Percentiles rank a stretch among this genome's conserved stretches.
Evolutionary conservation across 2,113 vertebrate genomes (phyloP).

Genomic region (Pelobates fuscus): DNA sequence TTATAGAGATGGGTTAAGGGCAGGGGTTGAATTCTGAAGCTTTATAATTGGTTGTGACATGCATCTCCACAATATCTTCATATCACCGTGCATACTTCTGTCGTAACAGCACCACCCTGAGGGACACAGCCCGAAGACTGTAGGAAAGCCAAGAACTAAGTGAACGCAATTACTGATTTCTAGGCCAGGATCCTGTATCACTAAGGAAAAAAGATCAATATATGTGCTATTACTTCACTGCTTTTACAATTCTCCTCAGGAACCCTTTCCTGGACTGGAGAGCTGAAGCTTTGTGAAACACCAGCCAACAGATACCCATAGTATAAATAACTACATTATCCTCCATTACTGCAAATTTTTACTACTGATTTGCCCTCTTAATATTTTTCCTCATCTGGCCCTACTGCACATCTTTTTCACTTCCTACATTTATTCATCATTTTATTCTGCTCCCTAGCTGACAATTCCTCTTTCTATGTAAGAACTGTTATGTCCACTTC

Average conservation of each 20-base stretch:
- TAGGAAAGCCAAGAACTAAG: conserved; percentile 44
- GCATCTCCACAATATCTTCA: conserved; percentile 52
- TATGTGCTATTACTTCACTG: background rate
- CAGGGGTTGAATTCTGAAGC: conserved; percentile 43
- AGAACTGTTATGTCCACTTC: no score
- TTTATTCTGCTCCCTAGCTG: no score
- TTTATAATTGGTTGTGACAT: conserved; percentile 52
- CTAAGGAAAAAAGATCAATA: background rate
- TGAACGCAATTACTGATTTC: conserved; percentile 43
- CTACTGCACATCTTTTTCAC: no score
- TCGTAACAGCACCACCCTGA: conserved; percentile 18
- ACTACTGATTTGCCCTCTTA: no score
- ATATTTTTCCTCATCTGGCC: no score
- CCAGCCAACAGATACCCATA: no score
- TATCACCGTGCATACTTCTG: conserved; percentile 56
- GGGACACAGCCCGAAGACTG: conserved; percentile 36
- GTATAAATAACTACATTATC: no score
- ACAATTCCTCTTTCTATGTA: no score
- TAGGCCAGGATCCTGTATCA: conserved; percentile 29
- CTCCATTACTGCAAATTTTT: no score
- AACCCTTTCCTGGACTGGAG: background rate
- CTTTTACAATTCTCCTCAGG: background rate
- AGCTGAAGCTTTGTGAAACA: no score
- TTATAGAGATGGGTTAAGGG: conserved; percentile 16
- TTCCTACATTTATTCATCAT: no score